These are phyloP conservation scores for Urocynchramus pylzowi DNA, from an alignment of 2,113 vertebrate genomes.

Conservation along the genomic window DNA sequence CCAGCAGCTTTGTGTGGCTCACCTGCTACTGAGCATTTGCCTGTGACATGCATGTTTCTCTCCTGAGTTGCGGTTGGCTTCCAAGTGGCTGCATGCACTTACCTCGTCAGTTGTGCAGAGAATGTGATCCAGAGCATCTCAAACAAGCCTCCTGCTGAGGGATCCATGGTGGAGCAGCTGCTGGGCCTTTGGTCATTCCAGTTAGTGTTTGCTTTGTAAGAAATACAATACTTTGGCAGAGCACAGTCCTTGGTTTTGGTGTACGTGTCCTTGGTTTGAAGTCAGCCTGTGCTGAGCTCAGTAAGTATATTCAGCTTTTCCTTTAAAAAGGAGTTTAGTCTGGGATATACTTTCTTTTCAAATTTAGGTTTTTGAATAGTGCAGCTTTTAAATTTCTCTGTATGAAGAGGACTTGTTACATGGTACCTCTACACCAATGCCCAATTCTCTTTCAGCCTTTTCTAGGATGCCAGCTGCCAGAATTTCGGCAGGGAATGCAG, in stretches of 20 bases:
- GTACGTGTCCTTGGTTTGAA: not conserved
- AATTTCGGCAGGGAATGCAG: not conserved
- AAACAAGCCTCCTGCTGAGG: fast-evolving
- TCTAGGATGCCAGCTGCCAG: not conserved
- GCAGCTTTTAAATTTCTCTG: not conserved
- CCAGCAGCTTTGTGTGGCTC: not conserved
- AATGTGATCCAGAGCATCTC: fast-evolving
- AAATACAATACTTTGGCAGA: not conserved
- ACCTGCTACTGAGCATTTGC: not conserved
- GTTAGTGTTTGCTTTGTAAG: not conserved
- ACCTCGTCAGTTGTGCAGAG: not conserved
- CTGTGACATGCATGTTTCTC: fast-evolving
- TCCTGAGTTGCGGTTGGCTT: not conserved
- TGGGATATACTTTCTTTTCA: not conserved
- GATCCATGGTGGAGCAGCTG: not conserved
- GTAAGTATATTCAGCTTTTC: not conserved
- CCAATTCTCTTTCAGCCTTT: not conserved
- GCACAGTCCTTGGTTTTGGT: not conserved
- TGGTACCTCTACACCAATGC: not conserved
- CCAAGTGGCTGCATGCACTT: fast-evolving
- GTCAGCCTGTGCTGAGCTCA: not conserved
- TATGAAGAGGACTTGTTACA: not conserved
- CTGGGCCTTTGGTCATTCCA: not conserved
- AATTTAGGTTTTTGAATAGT: not conserved
- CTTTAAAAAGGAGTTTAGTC: not conserved